A percentile compares a stretch with the other conserved stretches of the same genome.
Evolutionary conservation across 92 coral and sea anemone species (phyloP).

Genomic region (Metridium senile): DNA sequence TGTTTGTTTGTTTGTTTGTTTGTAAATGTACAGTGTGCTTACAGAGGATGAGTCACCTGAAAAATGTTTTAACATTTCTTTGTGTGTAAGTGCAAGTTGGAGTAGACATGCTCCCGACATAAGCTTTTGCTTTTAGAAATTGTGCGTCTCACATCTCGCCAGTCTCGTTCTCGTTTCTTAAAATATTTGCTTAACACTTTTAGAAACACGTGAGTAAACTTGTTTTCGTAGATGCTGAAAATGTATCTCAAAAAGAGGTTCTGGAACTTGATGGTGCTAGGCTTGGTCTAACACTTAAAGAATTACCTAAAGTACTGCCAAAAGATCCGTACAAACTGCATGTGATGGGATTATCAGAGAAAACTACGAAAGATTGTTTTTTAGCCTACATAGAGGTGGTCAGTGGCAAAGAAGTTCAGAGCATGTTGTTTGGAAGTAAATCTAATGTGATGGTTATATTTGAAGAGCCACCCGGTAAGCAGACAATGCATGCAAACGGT

Average conservation of each 20-base stretch:
- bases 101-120: no score
- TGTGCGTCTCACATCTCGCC: no score
- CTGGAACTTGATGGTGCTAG: constrained; percentile 28
- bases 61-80: no score
- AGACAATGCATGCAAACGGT: no score
- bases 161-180: no score
- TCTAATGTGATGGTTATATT: constrained; percentile 47
- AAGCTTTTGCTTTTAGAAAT: no score
- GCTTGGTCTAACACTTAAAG: constrained; percentile 25
- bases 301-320: constrained; percentile 33
- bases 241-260: constrained; percentile 40
- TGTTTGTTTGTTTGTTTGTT: no score
- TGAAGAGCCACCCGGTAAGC: constrained; percentile 40
- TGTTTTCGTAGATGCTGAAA: constrained; percentile 47
- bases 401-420: constrained; percentile 39
- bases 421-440: constrained; percentile 33
- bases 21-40: no score
- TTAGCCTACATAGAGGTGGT: constrained; percentile 52
- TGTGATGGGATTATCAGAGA: constrained; percentile 48
- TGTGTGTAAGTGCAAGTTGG: no score
- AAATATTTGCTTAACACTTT: no score
- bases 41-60: no score
- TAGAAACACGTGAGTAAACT: no score
- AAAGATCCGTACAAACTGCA: constrained; percentile 36
- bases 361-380: constrained; percentile 51